These are phyloP conservation scores for Bombus haemorrhoidalis DNA, from an alignment of 1,140 invertebrate species.

Conservation along the genomic window DNA sequence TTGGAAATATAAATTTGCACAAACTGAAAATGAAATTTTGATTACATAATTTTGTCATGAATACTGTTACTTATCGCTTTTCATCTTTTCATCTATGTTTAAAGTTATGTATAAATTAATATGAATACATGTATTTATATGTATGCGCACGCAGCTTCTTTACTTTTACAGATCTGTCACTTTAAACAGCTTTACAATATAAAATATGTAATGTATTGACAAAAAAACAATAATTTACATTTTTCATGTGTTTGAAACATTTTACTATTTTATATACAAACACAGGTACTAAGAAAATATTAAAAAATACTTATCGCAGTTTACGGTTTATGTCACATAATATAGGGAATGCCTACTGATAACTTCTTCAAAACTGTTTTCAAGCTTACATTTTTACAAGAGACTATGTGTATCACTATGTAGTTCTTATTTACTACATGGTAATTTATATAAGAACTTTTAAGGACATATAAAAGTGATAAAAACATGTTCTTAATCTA, in stretches of 20 bases:
- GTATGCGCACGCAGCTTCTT: neutral
- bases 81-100: neutral
- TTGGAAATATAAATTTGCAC: neutral
- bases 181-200: neutral
- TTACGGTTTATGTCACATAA: neutral
- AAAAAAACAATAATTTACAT: slow-evolving; percentile 1
- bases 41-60: no score
- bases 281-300: slow-evolving; percentile 22
- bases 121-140: neutral
- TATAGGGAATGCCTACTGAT: neutral
- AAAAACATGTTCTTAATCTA: neutral
- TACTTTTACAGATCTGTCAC: neutral
- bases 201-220: neutral
- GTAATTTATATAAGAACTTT: neutral
- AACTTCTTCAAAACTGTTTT: neutral
- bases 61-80: neutral
- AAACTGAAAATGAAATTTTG: neutral
- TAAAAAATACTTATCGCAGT: neutral
- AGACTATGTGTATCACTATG: neutral
- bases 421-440: neutral
- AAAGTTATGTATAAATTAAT: slow-evolving; percentile 17
- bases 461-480: neutral
- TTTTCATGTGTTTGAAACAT: neutral
- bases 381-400: slow-evolving; percentile 12
- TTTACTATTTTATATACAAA: neutral